Evolutionary conservation across 2,888 invertebrate species (phyloP).

Genomic region (Sympetrum striolatum): DNA sequence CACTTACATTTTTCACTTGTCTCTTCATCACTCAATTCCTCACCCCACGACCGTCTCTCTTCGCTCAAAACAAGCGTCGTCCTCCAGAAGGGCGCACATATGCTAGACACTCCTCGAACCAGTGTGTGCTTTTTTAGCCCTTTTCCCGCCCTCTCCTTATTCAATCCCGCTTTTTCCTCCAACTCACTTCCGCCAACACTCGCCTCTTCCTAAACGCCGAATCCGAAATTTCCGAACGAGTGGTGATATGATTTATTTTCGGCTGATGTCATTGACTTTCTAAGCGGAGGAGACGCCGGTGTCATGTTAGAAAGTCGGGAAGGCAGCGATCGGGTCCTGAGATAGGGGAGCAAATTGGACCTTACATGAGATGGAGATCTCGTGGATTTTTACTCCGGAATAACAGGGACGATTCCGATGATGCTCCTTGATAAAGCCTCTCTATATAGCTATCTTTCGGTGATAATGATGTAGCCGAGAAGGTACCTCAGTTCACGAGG

Average conservation of each 20-base stretch:
- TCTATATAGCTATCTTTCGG: too few species aligned
- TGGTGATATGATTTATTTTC: background rate
- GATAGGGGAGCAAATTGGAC: too few species aligned
- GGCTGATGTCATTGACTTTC: background rate
- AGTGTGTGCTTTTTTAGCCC: background rate
- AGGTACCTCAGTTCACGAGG: too few species aligned
- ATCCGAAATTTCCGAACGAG: background rate
- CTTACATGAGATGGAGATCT: too few species aligned
- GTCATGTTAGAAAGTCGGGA: too few species aligned
- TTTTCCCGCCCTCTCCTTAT: background rate
- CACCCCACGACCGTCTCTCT: background rate
- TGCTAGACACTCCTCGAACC: slow-evolving; percentile 19
- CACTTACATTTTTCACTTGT: slow-evolving; percentile 30
- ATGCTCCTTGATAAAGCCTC: too few species aligned
- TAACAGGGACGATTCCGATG: too few species aligned
- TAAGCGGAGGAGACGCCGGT: background rate
- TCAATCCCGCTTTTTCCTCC: background rate
- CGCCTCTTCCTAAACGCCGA: background rate
- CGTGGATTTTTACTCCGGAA: too few species aligned
- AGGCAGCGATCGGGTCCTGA: too few species aligned
- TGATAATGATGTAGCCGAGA: too few species aligned
- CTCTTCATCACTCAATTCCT: slow-evolving; percentile 28
- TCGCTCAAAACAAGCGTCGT: background rate
- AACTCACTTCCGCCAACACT: background rate
- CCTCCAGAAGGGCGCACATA: slow-evolving; percentile 13